phyloP scores from a whole-genome alignment of 2,888 invertebrate species.

The Tenthredo livida region DNA sequence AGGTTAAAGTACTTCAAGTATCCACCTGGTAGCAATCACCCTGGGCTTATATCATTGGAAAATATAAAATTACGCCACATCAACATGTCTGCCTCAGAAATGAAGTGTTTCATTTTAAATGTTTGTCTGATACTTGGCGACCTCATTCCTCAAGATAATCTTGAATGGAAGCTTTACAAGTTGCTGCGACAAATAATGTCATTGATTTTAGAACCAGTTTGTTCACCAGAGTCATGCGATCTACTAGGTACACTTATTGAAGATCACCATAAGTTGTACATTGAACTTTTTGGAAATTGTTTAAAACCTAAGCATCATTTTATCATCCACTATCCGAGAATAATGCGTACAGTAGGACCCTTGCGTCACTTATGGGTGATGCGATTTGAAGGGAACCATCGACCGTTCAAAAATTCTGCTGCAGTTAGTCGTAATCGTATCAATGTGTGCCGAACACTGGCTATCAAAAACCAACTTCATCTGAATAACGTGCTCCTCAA shows the following conservation, averaged over 20 bases:
- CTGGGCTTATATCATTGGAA: conserved; percentile 51
- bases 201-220: conserved; percentile 49
- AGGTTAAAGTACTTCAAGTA: conserved; percentile 56
- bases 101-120: conserved; percentile 56
- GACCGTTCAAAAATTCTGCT: conserved; percentile 55
- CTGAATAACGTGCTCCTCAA: conserved; percentile 48
- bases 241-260: conserved; percentile 52
- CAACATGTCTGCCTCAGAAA: conserved; percentile 57
- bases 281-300: conserved; percentile 53
- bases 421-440: conserved; percentile 49
- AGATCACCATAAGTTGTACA: conserved; percentile 56
- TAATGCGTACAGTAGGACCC: conserved; percentile 59
- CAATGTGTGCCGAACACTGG: conserved; percentile 55
- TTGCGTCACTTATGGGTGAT: conserved; percentile 58
- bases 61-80: conserved; percentile 53
- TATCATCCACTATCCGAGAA: conserved; percentile 56
- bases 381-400: conserved; percentile 59
- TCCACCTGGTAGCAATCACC: conserved; percentile 49
- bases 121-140: conserved; percentile 56
- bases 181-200: conserved; percentile 55
- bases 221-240: background rate
- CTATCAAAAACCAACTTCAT: conserved; percentile 54
- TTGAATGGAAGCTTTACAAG: conserved; percentile 56
- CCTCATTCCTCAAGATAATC: conserved; percentile 53
- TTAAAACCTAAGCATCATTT: conserved; percentile 60